Evolutionary conservation across 2,888 invertebrate species (phyloP).

Genomic region (Tipula helvola): DNA sequence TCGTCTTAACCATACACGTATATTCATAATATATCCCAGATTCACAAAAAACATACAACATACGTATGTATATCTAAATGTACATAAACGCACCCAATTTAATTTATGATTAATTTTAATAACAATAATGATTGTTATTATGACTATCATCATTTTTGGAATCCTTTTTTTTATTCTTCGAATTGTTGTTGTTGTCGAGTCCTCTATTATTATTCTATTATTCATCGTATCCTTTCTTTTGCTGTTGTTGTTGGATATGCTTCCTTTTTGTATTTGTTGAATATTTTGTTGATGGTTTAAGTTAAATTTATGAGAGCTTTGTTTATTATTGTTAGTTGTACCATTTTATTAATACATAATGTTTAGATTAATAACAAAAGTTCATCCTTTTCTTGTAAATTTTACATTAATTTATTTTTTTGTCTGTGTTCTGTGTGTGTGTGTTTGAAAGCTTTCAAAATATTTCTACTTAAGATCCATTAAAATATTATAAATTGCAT

Average conservation of each 20-base stretch:
- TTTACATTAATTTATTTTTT: background rate
- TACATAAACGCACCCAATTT: background rate
- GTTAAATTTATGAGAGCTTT: background rate
- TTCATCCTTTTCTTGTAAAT: background rate
- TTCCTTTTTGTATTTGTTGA: background rate
- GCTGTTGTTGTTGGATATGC: background rate
- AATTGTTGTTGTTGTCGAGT: background rate
- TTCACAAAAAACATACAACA: background rate
- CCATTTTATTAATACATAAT: background rate
- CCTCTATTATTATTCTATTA: background rate
- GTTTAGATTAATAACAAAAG: background rate
- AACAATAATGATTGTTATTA: background rate
- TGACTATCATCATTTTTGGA: background rate
- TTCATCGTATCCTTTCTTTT: background rate
- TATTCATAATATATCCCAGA: background rate
- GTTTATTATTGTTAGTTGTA: background rate
- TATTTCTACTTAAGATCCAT: background rate
- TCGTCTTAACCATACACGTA: background rate
- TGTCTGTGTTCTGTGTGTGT: background rate
- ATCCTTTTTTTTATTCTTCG: background rate
- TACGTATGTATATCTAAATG: background rate
- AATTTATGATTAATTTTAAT: conserved; percentile 4
- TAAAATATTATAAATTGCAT: no score
- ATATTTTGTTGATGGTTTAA: background rate
- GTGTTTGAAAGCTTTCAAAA: background rate